Percentiles rank a stretch among this genome's conserved stretches.
Evolutionary conservation across 2,797 vertebrate species (phyloP).

Genomic region (Cygnus olor): DNA sequence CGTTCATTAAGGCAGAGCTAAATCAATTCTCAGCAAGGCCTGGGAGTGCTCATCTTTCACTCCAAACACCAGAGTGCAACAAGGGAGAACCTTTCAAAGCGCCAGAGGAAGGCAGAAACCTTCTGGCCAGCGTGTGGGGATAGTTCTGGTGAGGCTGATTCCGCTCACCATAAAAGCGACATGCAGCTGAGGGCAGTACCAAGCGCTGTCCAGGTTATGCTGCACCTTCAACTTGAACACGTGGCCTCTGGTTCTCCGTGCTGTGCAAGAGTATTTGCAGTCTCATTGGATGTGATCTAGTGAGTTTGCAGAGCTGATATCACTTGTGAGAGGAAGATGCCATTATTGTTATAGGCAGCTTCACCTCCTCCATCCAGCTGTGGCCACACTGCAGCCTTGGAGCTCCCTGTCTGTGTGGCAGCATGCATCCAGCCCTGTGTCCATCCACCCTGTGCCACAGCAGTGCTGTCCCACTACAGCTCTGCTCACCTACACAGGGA

Average conservation of each 20-base stretch:
- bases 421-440: too few relatives aligned
- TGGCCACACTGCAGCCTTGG: background rate
- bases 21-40: background rate
- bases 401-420: background rate
- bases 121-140: background rate
- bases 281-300: too few relatives aligned
- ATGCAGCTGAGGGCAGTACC: background rate
- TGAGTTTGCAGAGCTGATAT: too few relatives aligned
- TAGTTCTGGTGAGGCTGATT: background rate
- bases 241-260: background rate
- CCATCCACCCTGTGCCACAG: too few relatives aligned
- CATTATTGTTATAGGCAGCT: background rate
- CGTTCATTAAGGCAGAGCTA: background rate
- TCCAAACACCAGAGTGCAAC: background rate
- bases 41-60: background rate
- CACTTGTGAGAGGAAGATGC: too few relatives aligned
- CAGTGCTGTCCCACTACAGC: background rate
- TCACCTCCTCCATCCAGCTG: background rate
- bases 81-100: background rate
- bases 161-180: background rate
- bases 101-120: background rate
- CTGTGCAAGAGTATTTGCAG: background rate
- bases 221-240: background rate
- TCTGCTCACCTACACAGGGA: background rate
- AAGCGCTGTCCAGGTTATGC: background rate